Evolutionary conservation across 2,888 invertebrate species (phyloP), one percentile per base, ranked within the genome.

Genomic region (Psylliodes chrysocephalus): DNA sequence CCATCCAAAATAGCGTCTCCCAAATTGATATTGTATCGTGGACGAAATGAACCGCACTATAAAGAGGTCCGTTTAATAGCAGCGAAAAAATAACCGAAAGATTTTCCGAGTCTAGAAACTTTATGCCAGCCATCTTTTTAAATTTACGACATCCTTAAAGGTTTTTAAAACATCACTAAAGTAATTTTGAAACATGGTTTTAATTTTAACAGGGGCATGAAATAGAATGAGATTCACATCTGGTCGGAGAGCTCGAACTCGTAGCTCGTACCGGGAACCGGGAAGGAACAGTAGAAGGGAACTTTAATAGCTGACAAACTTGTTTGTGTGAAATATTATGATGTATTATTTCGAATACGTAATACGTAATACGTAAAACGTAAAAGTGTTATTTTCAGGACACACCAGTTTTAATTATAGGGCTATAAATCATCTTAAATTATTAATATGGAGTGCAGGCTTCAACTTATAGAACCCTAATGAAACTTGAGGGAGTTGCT

Each of bases 171-270:
- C 79, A 80, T 77, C 80, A 77, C 80, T 78, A 77, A 79, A 79
- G 80, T 81, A 81, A 81, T 81, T 81, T 81, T 79, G 79, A 81
- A 80, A 81, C 81, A 81, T 79, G 81, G 81, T 81, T 81, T 81
- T 81, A 81, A 81, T 81, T 81, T 81, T 79, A 79, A 78, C 77
- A 75, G 74, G 75, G 73, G 74, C 66, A 73, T 65, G 69, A 69
- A 70, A 70, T 69, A 71, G 70, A 70, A 69, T 66, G 67, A 66
- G 72, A 72, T 71, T 67, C 73, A 75, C 75, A 75, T 75, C 75
- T 75, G 74, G n/a, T n/a, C n/a, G n/a, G n/a, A n/a, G n/a, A n/a
- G n/a, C 69, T 68, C 63, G 57, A 19, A 44, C 15, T 15, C 15
- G 33, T 8, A n/a, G 18, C 42, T 42, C 42, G 18, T 66, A 74